Conservation (phyloP, 2,113 vertebrate genomes). For the Amazona vittata region DNA sequence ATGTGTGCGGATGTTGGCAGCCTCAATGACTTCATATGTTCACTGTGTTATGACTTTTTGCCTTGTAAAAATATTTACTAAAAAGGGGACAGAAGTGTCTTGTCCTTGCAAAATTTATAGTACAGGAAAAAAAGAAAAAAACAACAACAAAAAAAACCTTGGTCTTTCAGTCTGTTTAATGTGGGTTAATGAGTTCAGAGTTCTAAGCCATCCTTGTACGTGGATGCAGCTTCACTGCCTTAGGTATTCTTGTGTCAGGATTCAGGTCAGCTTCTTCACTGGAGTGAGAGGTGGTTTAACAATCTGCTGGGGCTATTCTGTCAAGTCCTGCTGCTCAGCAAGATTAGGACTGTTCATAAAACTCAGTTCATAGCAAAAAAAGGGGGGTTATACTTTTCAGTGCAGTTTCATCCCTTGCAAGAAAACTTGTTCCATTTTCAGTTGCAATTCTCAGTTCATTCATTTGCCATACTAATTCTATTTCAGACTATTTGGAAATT, state of each 20-base stretch:
- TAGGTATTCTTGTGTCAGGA: neutral
- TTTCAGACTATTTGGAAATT: neutral
- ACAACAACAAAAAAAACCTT: neutral
- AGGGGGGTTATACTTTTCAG: fast-evolving
- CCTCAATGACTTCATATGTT: neutral
- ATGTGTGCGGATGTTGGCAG: neutral
- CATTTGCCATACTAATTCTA: neutral
- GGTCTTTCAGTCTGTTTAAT: neutral
- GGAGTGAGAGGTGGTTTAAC: neutral
- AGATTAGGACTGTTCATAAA: neutral
- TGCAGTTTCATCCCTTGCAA: neutral
- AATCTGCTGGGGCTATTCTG: neutral
- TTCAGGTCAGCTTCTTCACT: neutral
- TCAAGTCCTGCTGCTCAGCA: neutral
- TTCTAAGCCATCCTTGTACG: neutral
- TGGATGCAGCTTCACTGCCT: neutral
- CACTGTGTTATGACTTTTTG: neutral
- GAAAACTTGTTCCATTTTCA: neutral
- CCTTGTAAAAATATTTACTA: neutral
- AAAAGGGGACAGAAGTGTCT: neutral
- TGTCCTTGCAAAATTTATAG: neutral
- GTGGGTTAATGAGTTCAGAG: neutral
- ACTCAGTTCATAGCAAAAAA: neutral
- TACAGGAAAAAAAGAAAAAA: neutral
- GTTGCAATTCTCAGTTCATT: neutral